A percentile compares a stretch with the other conserved stretches of the same genome.
Evolutionary conservation across 2,797 vertebrate genomes (phyloP).

Genomic region (Pipistrellus kuhlii): DNA sequence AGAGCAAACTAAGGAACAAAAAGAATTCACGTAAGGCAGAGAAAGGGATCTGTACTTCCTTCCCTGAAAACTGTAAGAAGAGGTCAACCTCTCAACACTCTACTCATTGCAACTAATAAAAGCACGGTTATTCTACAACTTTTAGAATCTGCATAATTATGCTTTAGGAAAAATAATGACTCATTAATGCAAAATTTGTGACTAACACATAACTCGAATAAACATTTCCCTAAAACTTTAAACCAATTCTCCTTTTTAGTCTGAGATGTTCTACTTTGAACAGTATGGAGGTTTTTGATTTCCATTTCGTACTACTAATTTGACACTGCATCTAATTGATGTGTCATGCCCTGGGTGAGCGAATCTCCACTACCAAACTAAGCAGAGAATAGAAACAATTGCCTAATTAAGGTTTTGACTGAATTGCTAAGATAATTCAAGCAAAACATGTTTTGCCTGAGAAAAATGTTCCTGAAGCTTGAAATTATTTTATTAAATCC

Average conservation of each 20-base stretch:
- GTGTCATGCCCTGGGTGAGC: not conserved
- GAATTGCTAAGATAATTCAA: conserved; percentile 24
- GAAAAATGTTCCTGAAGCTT: conserved; percentile 13
- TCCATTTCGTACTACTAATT: not conserved
- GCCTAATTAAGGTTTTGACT: conserved; percentile 39
- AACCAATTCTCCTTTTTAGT: not conserved
- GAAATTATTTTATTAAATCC: conserved; percentile 58
- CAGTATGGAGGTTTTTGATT: not conserved
- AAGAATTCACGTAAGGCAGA: not conserved
- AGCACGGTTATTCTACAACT: not conserved
- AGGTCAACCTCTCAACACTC: not conserved
- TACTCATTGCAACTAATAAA: not conserved
- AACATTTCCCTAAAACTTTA: conserved; percentile 13
- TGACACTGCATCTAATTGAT: not conserved
- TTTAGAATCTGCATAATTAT: conserved; percentile 31
- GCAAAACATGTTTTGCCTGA: conserved; percentile 49
- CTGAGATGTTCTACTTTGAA: not conserved
- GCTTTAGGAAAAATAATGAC: conserved; percentile 29
- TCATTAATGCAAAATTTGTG: not conserved
- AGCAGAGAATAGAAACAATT: conserved; percentile 43
- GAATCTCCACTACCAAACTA: not conserved
- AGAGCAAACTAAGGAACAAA: not conserved
- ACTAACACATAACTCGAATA: conserved; percentile 12
- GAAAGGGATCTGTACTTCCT: not conserved
- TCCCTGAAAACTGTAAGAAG: not conserved